Evolutionary conservation across 1,140 invertebrate species (phyloP).

Genomic region (Tetragnatha versicolor): DNA sequence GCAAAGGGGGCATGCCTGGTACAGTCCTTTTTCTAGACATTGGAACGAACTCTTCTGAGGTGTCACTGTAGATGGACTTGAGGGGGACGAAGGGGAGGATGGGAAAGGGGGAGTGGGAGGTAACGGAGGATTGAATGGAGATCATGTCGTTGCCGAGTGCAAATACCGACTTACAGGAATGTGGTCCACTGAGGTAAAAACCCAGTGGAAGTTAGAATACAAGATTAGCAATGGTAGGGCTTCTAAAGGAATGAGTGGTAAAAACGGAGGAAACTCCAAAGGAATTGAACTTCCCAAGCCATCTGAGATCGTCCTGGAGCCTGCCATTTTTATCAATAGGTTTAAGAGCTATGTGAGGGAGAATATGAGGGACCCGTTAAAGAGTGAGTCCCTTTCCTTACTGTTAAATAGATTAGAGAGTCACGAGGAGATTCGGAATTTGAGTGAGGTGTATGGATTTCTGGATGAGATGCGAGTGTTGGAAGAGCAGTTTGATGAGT

Average conservation of each 20-base stretch:
- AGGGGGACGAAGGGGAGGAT: background rate
- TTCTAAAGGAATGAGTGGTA: background rate
- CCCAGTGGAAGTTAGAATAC: background rate
- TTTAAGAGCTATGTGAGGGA: slow-evolving; percentile 1
- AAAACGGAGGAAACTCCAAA: background rate
- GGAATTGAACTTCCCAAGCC: background rate
- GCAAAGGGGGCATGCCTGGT: background rate
- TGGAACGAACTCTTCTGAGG: background rate
- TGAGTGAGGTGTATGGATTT: background rate
- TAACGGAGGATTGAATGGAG: background rate
- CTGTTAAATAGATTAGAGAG: background rate
- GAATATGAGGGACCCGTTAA: background rate
- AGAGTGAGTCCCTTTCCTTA: background rate
- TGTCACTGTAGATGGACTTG: background rate
- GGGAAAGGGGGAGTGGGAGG: background rate
- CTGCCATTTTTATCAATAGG: background rate
- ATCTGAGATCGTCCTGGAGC: background rate
- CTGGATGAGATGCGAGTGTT: background rate
- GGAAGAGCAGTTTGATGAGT: background rate
- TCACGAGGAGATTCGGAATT: background rate
- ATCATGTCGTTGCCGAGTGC: background rate
- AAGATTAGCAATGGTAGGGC: background rate
- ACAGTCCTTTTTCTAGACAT: background rate
- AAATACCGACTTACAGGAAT: background rate
- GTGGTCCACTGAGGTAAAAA: background rate